Evolutionary conservation across 2,888 invertebrate species (phyloP), one percentile per base, ranked within the genome.

Genomic region (Argyresthia goedartella): DNA sequence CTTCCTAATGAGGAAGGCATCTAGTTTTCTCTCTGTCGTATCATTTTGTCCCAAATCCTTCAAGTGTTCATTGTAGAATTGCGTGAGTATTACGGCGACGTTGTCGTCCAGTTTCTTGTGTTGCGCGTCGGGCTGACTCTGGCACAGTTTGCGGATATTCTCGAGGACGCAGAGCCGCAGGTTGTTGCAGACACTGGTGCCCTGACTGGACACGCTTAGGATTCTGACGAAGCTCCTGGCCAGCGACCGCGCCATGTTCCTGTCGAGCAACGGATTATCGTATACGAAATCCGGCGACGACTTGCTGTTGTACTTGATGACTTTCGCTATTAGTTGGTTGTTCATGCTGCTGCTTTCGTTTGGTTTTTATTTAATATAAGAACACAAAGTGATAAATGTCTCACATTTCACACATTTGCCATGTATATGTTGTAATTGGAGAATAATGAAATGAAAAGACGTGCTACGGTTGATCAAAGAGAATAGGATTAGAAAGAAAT

Each of bases 161-260:
- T 76, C 68, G 13, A 85, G 55, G 52, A 82, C 64, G 8, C 75
- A 66, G 11, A 64, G 51, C 8, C 80, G 65, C 49, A 82, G 56
- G 54, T 73, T 78, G 49, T 66, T 73, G 54, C 76, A 76, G 1
- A 70, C 58, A 46, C 67, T 71, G 1, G 67, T 62, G 57, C 68
- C 73, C 53, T 69, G 64, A 50, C 67, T 63, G 11, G 78, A 70
- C 35, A 69, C 59, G 7, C 66, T 67, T 1, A 85, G 64, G 50
- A 81, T 73, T 57, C 76, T 76, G 1, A 85, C 64, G 52, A 82
- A 76, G 63, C 80, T 79, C 56, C 68, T 79, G 1, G 84, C 70
- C 15, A 84, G 61, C 6, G 71, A 69, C 44, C 60, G 62, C 0
- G 82, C 71, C 2, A 82, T 75, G 41, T 74, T 71, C 62, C 59